Conservation (phyloP, 1,140 invertebrate genomes). For the Cyphomyrmex costatus region DNA sequence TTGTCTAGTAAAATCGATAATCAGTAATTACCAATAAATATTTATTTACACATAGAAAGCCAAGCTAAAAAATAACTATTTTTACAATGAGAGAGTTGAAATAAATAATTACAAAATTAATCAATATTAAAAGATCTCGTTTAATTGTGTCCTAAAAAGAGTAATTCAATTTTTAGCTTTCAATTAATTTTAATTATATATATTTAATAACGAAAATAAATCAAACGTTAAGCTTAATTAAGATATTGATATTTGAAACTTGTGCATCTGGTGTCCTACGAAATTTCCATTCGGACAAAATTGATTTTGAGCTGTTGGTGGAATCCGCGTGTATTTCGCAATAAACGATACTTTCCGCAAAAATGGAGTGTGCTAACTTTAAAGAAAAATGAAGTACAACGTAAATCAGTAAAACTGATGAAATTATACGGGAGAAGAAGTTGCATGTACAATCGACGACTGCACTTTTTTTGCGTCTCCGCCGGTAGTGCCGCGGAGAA, state of each 20-base stretch:
- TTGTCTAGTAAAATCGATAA: background rate
- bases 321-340: background rate
- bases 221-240: background rate
- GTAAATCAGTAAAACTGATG: conserved; percentile 28
- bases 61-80: background rate
- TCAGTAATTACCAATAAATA: background rate
- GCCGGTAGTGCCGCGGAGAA: conserved; percentile 45
- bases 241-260: background rate
- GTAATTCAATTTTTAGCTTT: background rate
- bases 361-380: conserved; percentile 2
- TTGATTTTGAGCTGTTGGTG: background rate
- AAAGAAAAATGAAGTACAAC: conserved; percentile 8
- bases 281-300: background rate
- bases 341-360: background rate
- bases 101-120: background rate
- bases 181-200: background rate
- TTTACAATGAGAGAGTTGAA: background rate
- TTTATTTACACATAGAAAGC: background rate
- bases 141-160: background rate
- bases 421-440: conserved; percentile 49
- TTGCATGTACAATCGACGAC: conserved; percentile 38
- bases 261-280: background rate
- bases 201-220: background rate
- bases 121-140: background rate
- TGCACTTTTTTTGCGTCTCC: conserved; percentile 51